Evolutionary conservation across 2,113 vertebrate species (phyloP).

Genomic region (Bubo bubo): DNA sequence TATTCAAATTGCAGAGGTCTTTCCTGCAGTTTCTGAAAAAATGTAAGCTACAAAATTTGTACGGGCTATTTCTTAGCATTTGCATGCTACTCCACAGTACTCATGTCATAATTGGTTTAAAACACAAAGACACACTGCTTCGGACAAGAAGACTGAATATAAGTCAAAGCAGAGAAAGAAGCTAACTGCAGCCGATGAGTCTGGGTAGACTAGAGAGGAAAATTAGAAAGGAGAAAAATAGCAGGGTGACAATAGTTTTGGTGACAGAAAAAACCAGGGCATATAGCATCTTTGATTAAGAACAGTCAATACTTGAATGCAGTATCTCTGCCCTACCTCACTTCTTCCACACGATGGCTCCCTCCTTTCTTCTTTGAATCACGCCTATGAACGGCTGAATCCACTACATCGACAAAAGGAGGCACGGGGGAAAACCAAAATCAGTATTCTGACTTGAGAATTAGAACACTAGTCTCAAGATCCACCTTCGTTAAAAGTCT

Average conservation of each 20-base stretch:
- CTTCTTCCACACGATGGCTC: background rate
- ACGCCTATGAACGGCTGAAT: background rate
- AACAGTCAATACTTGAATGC: background rate
- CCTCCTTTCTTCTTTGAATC: background rate
- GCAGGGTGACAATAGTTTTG: background rate
- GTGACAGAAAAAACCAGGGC: background rate
- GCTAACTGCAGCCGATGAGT: background rate
- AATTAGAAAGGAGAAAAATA: background rate
- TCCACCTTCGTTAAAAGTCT: background rate
- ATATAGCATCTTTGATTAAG: background rate
- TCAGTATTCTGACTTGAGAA: background rate
- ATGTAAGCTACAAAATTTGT: background rate
- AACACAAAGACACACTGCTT: background rate
- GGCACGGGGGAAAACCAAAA: background rate
- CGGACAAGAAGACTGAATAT: background rate
- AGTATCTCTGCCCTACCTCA: background rate
- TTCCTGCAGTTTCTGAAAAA: background rate
- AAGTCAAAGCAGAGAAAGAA: background rate
- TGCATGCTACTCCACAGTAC: background rate
- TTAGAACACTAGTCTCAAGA: background rate
- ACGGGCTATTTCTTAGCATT: background rate
- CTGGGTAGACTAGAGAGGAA: background rate
- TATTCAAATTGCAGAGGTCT: background rate
- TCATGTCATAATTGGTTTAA: background rate
- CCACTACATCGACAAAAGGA: background rate